These are phyloP conservation scores for Acanthaster planci DNA, from an alignment of 35 echinoderm and acorn worm species.

Conservation along the genomic window DNA sequence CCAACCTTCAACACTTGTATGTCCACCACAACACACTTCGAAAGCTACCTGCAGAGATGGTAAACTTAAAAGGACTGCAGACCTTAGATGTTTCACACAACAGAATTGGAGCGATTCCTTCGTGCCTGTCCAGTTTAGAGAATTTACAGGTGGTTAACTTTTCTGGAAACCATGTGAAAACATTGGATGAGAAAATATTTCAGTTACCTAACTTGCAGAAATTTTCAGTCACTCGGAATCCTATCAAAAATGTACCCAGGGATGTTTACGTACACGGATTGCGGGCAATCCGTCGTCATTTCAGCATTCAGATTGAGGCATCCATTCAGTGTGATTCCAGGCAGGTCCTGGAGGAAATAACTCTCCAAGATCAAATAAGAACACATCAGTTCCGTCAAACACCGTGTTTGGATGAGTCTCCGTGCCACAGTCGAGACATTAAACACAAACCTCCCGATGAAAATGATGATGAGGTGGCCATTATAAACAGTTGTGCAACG, in stretches of 20 bases:
- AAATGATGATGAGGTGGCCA: slow-evolving; percentile 26
- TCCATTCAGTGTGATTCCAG: slow-evolving; percentile 11
- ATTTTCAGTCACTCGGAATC: slow-evolving; percentile 75
- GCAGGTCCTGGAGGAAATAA: slow-evolving; percentile 15
- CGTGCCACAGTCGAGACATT: background rate
- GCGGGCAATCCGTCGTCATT: slow-evolving; percentile 70
- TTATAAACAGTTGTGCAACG: slow-evolving; percentile 11
- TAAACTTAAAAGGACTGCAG: slow-evolving; percentile 33
- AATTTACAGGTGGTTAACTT: slow-evolving; percentile 80
- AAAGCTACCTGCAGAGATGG: slow-evolving; percentile 48
- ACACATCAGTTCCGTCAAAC: slow-evolving; percentile 43
- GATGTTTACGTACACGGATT: slow-evolving; percentile 88
- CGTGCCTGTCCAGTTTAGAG: slow-evolving; percentile 50
- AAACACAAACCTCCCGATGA: slow-evolving; percentile 23
- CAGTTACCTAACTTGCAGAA: slow-evolving; percentile 40
- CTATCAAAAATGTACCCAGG: slow-evolving; percentile 71
- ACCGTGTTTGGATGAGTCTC: background rate
- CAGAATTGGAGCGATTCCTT: slow-evolving; percentile 53
- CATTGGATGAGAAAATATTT: slow-evolving; percentile 38
- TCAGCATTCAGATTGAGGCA: slow-evolving; percentile 46
- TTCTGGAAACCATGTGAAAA: slow-evolving; percentile 68
- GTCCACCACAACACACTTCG: slow-evolving; percentile 54
- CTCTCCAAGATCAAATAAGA: slow-evolving; percentile 54
- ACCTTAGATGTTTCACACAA: slow-evolving; percentile 83
- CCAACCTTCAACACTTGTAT: slow-evolving; percentile 34